phyloP scores from a whole-genome alignment of 2,888 invertebrate genomes.

The Blera fallax region DNA sequence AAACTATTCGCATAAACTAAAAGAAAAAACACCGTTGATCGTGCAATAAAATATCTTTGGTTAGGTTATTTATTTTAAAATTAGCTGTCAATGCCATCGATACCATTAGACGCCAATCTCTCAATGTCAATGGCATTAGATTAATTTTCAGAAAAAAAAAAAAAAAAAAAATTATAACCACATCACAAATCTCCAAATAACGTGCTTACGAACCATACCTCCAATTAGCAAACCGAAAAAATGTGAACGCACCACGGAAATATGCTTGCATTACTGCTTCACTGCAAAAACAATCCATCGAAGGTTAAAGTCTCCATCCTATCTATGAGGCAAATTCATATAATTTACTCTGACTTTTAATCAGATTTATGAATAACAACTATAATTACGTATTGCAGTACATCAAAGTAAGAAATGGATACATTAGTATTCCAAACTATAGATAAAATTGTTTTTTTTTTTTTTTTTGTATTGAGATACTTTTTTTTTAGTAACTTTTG shows the following conservation, averaged over 20 bases:
- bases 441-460: background rate
- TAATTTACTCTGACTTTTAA: background rate
- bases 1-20: background rate
- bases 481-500: background rate
- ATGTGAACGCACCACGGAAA: slow-evolving; percentile 15
- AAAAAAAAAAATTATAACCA: background rate
- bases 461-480: background rate
- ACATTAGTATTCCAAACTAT: background rate
- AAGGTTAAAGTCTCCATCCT: background rate
- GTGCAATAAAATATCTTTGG: background rate
- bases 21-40: background rate
- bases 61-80: background rate
- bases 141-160: background rate
- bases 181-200: background rate
- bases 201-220: background rate
- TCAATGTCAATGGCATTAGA: slow-evolving; percentile 36
- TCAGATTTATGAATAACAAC: background rate
- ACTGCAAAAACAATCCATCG: slow-evolving; percentile 12
- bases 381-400: background rate
- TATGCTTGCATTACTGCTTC: slow-evolving; percentile 1
- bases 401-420: too few relatives aligned
- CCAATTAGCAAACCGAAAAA: slow-evolving; percentile 26
- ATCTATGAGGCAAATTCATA: background rate
- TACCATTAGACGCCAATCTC: background rate
- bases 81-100: slow-evolving; percentile 10